A percentile compares a stretch with the other conserved stretches of the same genome.
Conservation (phyloP, 2,888 invertebrate species). For the Sepioteuthis lessoniana region DNA sequence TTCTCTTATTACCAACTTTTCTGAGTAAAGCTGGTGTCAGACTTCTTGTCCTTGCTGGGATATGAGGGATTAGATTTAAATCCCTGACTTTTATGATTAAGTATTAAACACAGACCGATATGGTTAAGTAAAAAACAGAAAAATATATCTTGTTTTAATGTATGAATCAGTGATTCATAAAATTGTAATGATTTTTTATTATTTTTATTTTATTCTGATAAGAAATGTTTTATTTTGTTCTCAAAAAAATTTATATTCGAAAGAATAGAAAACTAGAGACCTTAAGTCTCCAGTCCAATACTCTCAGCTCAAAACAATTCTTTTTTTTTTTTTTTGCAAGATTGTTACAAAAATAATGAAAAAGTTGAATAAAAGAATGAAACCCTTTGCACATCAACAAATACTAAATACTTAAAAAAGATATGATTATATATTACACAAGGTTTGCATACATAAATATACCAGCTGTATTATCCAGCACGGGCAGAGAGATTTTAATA, state of each 20-base stretch:
- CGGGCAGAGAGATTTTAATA: not conserved
- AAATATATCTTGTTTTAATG: no score
- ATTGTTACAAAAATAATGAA: not conserved
- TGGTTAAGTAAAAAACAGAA: no score
- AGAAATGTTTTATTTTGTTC: not conserved
- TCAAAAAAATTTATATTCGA: not conserved
- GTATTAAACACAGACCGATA: no score
- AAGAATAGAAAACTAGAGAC: not conserved
- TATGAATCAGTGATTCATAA: no score
- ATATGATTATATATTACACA: not conserved
- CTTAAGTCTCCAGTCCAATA: not conserved
- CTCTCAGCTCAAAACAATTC: not conserved
- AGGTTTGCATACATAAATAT: not conserved
- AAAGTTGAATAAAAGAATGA: not conserved
- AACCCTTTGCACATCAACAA: not conserved
- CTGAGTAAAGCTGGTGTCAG: no score
- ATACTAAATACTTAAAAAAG: not conserved
- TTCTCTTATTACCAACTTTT: no score
- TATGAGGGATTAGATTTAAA: no score
- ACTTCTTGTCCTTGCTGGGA: no score
- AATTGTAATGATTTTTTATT: no score
- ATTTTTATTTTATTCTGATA: not conserved
- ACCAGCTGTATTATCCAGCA: not conserved
- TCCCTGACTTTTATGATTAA: no score
- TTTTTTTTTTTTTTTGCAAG: not conserved